Evolutionary conservation across 1,140 invertebrate species (phyloP).

Genomic region (Eriosoma lanigerum): DNA sequence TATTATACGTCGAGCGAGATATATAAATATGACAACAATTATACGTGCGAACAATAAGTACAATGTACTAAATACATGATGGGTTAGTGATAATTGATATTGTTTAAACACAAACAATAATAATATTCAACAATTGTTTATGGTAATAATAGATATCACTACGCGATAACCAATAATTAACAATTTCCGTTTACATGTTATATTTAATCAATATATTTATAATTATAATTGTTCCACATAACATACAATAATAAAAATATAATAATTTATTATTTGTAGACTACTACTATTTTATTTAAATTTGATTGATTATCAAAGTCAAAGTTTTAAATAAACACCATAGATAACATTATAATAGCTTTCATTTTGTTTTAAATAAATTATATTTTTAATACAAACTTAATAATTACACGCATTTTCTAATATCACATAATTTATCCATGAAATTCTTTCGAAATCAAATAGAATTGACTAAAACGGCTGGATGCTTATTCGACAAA

Average conservation of each 20-base stretch:
- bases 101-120: neutral
- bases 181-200: neutral
- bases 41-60: neutral
- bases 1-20: neutral
- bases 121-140: neutral
- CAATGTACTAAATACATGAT: neutral
- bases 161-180: too few species aligned
- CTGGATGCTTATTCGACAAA: neutral
- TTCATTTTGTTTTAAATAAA: too few species aligned
- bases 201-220: neutral
- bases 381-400: too few species aligned
- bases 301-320: too few species aligned
- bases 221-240: neutral
- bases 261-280: too few species aligned
- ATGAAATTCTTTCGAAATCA: neutral
- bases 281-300: too few species aligned
- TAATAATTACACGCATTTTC: too few species aligned
- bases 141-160: neutral
- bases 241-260: too few species aligned
- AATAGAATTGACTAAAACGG: too few species aligned
- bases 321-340: too few species aligned
- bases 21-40: neutral
- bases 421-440: neutral
- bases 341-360: too few species aligned
- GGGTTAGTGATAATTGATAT: neutral